Base-by-base conservation (phyloP, 2,797 vertebrate species). In the Poecilia wingei region DNA sequence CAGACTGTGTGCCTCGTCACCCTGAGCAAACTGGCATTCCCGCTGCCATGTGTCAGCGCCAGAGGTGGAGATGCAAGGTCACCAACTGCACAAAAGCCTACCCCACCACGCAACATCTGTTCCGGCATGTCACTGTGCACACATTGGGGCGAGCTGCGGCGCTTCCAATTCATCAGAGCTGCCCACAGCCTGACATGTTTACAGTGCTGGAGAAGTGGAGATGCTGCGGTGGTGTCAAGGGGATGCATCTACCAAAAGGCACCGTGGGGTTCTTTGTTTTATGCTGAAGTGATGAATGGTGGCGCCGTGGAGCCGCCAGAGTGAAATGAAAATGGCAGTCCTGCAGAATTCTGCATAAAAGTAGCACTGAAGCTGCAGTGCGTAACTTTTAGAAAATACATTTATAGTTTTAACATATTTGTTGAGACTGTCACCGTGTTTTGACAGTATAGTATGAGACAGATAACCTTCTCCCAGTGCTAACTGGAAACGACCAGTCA, bases 1-100 rank as follows among this genome's bases (percentile, higher is more conserved):
- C 75, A 0, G 31, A 16, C 43, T 73, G 31, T 66, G 49, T 16
- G 51, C 46, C 85, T 66, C 85, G 84, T 82, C 82, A 33, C 84
- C 85, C 25, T 22, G 69, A 77, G 84, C 66, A 69, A 84, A 66
- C 72, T 72, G 47, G 55, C 80, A 81, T 75, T 49, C 59, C 79
- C 77, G 86, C 75, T 39, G 69, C 86, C 81, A 86, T 90, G 88
- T 86, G 85, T 88, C 39, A 5, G 22, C 3, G 82, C 86, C 89
- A 45, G 70, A 13, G 72, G 92, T 84, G 59, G 57, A 51, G 80
- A 83, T 87, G 72, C 86, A 91, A 91, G 90, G 91, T 91, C 86
- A 82, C 80, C 77, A 64, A 84, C 79, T 82, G 77, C 31, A 69
- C 79, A 22, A 68, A 77, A 82, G 81, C 82, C 76, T 80, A 36